Evolutionary conservation across 2,888 invertebrate species (phyloP).

Genomic region (Heliconius ethilla): DNA sequence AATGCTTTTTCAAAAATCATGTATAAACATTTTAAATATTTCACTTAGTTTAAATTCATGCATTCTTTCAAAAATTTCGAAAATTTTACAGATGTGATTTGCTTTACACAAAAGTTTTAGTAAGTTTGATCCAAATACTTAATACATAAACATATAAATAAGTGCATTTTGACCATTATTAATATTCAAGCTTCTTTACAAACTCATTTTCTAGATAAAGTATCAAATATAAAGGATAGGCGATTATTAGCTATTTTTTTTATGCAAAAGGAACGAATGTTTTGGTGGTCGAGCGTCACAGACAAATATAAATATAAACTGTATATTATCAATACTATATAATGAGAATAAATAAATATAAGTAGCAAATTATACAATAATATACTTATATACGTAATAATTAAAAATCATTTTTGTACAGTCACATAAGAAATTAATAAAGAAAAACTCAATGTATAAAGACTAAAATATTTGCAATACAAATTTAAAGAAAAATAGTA

Average conservation of each 20-base stretch:
- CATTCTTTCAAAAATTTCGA: too few species aligned
- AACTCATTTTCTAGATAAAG: background rate
- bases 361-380: background rate
- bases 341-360: background rate
- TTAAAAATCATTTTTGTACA: background rate
- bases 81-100: too few species aligned
- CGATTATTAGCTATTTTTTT: too few species aligned
- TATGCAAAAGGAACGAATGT: background rate
- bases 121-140: too few species aligned
- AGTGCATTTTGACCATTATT: too few species aligned
- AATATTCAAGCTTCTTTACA: background rate
- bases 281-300: background rate
- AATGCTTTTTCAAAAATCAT: background rate
- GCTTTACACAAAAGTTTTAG: too few species aligned
- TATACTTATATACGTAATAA: background rate
- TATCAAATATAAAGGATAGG: too few species aligned
- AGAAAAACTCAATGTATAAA: background rate
- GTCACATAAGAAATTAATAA: background rate
- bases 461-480: too few species aligned
- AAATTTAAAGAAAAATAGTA: background rate
- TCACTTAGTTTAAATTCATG: background rate
- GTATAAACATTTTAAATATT: background rate
- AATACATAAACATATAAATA: too few species aligned
- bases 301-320: background rate
- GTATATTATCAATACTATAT: background rate